phyloP scores from a whole-genome alignment of 2,888 invertebrate species.

The Rosalia funebris region DNA sequence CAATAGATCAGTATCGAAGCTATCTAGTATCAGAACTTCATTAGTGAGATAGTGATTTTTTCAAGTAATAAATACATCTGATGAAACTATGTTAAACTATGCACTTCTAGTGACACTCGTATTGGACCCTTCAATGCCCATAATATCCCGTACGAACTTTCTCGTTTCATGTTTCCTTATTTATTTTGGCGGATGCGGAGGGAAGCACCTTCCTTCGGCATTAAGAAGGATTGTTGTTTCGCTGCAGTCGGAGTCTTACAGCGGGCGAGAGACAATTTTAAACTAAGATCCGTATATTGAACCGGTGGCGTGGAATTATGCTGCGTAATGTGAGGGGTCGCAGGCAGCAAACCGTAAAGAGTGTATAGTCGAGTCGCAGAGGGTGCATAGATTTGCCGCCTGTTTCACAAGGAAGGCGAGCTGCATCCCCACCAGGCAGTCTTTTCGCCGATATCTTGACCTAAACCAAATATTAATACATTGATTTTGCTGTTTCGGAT shows the following conservation, averaged over 20 bases:
- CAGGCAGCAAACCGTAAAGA: conserved; percentile 64
- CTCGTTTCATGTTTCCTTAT: not conserved
- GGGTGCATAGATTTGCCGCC: conserved; percentile 66
- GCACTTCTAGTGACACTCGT: no score
- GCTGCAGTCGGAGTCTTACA: conserved; percentile 15
- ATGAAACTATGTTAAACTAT: no score
- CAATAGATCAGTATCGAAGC: no score
- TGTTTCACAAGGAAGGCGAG: conserved; percentile 57
- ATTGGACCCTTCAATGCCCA: no score
- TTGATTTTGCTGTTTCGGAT: conserved; percentile 29
- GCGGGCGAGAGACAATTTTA: conserved; percentile 30
- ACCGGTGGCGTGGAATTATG: conserved; percentile 56
- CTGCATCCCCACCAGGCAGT: conserved; percentile 28
- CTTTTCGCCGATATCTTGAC: conserved; percentile 35
- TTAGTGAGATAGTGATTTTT: no score
- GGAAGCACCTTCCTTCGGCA: not conserved
- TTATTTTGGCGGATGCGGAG: conserved; percentile 5
- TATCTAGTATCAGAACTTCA: no score
- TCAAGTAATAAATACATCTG: no score
- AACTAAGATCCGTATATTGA: conserved; percentile 34
- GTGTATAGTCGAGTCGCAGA: conserved; percentile 55
- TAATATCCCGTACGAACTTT: no score
- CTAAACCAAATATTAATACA: conserved; percentile 35
- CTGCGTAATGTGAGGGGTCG: conserved; percentile 62
- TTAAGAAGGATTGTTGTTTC: conserved; percentile 21